A percentile compares a stretch with the other conserved stretches of the same genome.
phyloP scores from a whole-genome alignment of 2,113 vertebrate species.

The Cyprinodon variegatus region DNA sequence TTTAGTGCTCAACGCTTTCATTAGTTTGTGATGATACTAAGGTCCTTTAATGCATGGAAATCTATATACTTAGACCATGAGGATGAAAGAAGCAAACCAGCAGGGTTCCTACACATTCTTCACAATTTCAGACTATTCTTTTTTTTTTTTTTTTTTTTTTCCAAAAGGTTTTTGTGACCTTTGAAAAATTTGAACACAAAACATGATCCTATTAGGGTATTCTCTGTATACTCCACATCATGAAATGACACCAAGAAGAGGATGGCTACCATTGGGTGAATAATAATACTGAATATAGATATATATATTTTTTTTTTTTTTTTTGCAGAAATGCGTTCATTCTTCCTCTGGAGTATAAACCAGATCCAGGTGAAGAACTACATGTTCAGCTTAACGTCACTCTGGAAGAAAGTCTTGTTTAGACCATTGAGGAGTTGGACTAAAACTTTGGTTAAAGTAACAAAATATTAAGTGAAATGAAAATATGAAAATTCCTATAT shows the following conservation, averaged over 20 bases:
- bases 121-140: not conserved
- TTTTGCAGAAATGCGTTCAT: not conserved
- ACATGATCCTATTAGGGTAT: not conserved
- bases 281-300: not conserved
- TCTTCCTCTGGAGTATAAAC: not conserved
- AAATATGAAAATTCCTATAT: not conserved
- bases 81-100: not conserved
- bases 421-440: not conserved
- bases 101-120: not conserved
- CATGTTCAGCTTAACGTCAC: not conserved
- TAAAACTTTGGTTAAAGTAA: not conserved
- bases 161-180: too few species aligned
- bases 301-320: not conserved
- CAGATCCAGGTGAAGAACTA: not conserved
- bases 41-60: slow-evolving; percentile 8
- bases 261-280: too few species aligned
- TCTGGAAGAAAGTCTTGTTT: too few species aligned
- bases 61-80: not conserved
- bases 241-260: not conserved
- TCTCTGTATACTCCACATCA: not conserved
- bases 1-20: slow-evolving; percentile 51
- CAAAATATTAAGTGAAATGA: not conserved
- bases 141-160: not conserved
- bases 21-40: slow-evolving; percentile 24
- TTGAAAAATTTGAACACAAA: not conserved